These are phyloP conservation scores for Indicator maculatus DNA, from an alignment of 2,113 vertebrate genomes.

Conservation along the genomic window DNA sequence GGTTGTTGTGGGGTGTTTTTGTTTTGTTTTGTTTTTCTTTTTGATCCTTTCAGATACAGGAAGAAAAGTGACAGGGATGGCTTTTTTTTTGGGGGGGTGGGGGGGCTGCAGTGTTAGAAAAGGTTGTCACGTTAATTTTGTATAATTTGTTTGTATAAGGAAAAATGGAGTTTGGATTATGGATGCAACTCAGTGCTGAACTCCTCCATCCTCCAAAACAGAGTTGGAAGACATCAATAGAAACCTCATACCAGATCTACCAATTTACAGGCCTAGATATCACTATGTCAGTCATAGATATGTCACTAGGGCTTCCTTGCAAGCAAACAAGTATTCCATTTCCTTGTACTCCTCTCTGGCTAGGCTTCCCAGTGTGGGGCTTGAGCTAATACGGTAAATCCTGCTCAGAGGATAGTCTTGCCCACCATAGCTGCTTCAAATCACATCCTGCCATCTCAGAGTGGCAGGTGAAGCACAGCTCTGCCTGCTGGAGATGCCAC, in stretches of 20 bases:
- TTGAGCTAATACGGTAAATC: neutral
- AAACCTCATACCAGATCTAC: neutral
- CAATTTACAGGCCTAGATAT: neutral
- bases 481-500: neutral
- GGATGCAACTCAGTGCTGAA: neutral
- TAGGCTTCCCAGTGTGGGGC: neutral
- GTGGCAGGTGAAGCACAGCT: neutral
- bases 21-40: neutral
- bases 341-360: neutral
- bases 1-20: neutral
- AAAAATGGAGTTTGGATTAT: neutral
- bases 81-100: neutral
- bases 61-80: neutral
- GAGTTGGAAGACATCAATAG: neutral
- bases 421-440: neutral
- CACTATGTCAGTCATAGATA: neutral
- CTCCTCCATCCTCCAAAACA: accelerated
- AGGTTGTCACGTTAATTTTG: neutral
- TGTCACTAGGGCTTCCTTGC: neutral
- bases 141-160: neutral
- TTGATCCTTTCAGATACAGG: neutral
- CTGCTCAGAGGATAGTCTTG: neutral
- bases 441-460: neutral
- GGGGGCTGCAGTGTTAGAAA: neutral
- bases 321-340: neutral